A percentile compares a stretch with the other conserved stretches of the same genome.
Evolutionary conservation across 2,113 vertebrate genomes (phyloP).

Genomic region (Phrynosoma blainvillii): DNA sequence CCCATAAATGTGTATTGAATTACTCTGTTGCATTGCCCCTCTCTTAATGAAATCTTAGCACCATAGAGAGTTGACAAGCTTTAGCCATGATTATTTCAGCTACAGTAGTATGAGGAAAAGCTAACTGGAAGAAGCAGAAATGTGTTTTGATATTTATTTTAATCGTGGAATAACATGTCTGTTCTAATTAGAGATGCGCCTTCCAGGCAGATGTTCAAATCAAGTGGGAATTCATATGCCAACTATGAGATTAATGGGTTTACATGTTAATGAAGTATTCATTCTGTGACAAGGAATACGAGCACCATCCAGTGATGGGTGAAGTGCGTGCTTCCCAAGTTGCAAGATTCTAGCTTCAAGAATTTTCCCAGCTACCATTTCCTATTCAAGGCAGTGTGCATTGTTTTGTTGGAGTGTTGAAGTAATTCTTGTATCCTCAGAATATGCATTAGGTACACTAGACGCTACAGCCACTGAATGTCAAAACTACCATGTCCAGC

Average conservation of each 20-base stretch:
- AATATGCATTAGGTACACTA: not conserved
- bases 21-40: not conserved
- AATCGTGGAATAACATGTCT: conserved; percentile 53
- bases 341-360: conserved; percentile 31
- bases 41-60: conserved; percentile 51
- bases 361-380: conserved; percentile 43
- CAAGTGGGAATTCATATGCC: conserved; percentile 37
- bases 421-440: not conserved
- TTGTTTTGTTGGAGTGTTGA: conserved; percentile 10
- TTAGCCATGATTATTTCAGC: conserved; percentile 40
- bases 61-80: conserved; percentile 30
- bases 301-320: conserved; percentile 26
- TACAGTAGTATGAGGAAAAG: conserved; percentile 43
- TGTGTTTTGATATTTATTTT: conserved; percentile 65
- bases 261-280: conserved; percentile 53
- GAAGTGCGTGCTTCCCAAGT: conserved; percentile 28
- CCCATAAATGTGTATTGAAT: conserved; percentile 40
- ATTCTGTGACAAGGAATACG: conserved; percentile 48
- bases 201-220: conserved; percentile 61
- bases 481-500: too few species aligned
- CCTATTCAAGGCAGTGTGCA: conserved; percentile 6
- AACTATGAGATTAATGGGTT: conserved; percentile 52
- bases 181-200: conserved; percentile 55
- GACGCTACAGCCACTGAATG: not conserved
- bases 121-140: conserved; percentile 48